Evolutionary conservation across 2,888 invertebrate genomes (phyloP), one percentile per base, ranked within the genome.

Genomic region (Drosophila prolongata): DNA sequence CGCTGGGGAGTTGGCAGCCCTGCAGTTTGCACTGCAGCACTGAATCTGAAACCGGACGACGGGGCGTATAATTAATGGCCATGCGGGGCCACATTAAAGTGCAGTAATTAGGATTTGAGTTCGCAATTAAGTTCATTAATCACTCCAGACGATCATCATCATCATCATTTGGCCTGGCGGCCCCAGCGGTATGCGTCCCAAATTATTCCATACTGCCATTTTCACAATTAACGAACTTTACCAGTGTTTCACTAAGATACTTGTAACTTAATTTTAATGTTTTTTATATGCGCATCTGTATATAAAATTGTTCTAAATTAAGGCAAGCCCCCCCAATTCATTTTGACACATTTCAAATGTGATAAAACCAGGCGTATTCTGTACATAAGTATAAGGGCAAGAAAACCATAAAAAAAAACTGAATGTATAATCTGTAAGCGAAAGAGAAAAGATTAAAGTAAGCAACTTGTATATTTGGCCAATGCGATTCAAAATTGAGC

Each of bases 81-180:
- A 43, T 72, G 75, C 71, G 67, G 83, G 86, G 75, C 81, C 82
- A 61, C 82, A 75, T 71, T 46, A 74, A 82, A 79, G 71, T 77
- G 58, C 66, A 79, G 87, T 84, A 88, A 88, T 88, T 86, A 76
- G 78, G 77, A 88, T 80, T 88, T 88, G 75, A 76, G 78, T 88
- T 88, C 69, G 88, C 72, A 79, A 82, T 88, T 83, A 78, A 78
- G 87, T 86, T 72, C 80, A 82, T 88, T 79, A 75, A 78, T 82
- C 88, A 85, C 44, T 50, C 14, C 50, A 42, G 56, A 52, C 40
- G 50, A 62, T 61, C 37, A 50, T 58, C 30, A 40, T 50, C 40
- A 65, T 64, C 8, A 30, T 30, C 30, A 58, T 55, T 35, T 30
- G 38, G 57, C 55, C 40, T 40, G 49, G 49, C 49, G 34, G 6